Evolutionary conservation across 2,888 invertebrate species (phyloP).

Genomic region (Cheilosia pagana): DNA sequence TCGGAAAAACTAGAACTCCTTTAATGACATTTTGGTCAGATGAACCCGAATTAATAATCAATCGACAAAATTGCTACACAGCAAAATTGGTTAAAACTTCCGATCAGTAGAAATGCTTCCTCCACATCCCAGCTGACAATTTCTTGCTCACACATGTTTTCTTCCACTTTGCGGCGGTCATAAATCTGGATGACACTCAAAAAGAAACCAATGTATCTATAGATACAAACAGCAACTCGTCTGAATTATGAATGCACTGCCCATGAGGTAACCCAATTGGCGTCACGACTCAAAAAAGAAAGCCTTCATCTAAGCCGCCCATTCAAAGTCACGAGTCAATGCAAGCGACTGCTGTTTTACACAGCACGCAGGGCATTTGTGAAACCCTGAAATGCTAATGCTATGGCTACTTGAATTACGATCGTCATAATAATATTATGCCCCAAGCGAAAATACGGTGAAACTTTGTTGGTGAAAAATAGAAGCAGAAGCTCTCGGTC

Average conservation of each 20-base stretch:
- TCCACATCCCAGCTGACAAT: neutral
- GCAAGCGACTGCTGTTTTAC: slow-evolving; percentile 27
- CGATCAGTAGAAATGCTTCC: neutral
- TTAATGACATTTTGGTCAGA: too few species aligned
- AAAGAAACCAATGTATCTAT: slow-evolving; percentile 20
- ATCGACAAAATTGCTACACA: too few species aligned
- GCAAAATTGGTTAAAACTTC: too few species aligned
- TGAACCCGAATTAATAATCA: too few species aligned
- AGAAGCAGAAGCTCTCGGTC: slow-evolving; percentile 25
- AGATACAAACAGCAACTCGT: slow-evolving; percentile 10
- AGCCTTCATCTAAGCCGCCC: slow-evolving; percentile 70
- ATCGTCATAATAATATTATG: slow-evolving; percentile 35
- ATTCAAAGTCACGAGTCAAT: slow-evolving; percentile 71
- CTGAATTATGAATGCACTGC: slow-evolving; percentile 65
- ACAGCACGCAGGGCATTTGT: slow-evolving; percentile 25
- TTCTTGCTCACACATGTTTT: neutral
- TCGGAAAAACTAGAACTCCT: too few species aligned
- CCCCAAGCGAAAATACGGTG: slow-evolving; percentile 38
- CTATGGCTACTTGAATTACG: slow-evolving; percentile 60
- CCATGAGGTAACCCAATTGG: slow-evolving; percentile 71
- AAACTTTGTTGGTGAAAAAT: slow-evolving; percentile 22
- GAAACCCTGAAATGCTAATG: slow-evolving; percentile 54
- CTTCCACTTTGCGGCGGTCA: neutral
- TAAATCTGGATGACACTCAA: slow-evolving; percentile 43
- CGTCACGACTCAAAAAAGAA: slow-evolving; percentile 71